Evolutionary conservation across 2,113 vertebrate species (phyloP).

Genomic region (Bolborhynchus lineola): DNA sequence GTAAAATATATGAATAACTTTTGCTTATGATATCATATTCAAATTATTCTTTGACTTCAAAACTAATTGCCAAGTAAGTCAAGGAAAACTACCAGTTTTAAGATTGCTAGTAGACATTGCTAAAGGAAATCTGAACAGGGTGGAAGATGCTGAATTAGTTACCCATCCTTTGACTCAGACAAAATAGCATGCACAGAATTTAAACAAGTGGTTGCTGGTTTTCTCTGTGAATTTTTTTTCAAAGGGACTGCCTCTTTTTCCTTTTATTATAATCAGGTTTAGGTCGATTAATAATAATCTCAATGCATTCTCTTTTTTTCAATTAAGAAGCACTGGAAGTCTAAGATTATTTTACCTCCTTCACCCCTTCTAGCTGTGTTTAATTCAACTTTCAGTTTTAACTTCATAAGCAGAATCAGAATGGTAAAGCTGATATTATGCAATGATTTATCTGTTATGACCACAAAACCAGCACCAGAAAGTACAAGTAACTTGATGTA

Average conservation of each 20-base stretch:
- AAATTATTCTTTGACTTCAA: background rate
- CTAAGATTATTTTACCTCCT: background rate
- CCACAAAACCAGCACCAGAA: background rate
- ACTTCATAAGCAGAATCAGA: background rate
- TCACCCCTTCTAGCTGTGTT: background rate
- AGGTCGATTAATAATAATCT: background rate
- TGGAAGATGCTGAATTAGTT: background rate
- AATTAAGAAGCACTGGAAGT: background rate
- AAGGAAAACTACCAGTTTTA: background rate
- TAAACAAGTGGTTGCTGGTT: background rate
- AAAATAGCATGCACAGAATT: background rate
- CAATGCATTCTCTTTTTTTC: background rate
- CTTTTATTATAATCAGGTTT: background rate
- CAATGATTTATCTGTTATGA: background rate
- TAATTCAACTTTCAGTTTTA: conserved; percentile 24
- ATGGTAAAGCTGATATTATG: background rate
- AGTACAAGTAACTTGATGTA: background rate
- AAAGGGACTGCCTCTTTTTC: background rate
- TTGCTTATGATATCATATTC: background rate
- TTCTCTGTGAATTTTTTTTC: background rate
- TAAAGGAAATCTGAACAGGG: background rate
- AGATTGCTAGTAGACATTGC: background rate
- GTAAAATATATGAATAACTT: background rate
- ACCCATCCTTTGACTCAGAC: background rate
- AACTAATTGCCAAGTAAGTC: background rate